Conservation (phyloP, 2,888 invertebrate species). For the Palloptera scutellata region DNA sequence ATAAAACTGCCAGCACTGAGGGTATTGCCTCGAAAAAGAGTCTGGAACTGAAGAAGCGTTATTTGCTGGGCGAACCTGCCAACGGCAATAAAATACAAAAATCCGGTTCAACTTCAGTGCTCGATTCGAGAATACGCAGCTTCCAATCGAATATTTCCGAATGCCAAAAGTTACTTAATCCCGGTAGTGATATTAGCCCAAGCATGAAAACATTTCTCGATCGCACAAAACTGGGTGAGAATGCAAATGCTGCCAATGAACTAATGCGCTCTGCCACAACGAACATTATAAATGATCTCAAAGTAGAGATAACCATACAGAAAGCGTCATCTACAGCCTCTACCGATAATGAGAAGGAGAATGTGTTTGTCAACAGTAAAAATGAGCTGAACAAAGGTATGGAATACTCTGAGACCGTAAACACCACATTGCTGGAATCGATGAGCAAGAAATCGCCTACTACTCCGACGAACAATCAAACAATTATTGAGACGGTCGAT, state of each 20-base stretch:
- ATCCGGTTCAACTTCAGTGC: conserved; percentile 82
- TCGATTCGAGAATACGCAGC: conserved; percentile 84
- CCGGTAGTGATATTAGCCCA: conserved; percentile 75
- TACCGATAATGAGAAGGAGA: conserved; percentile 62
- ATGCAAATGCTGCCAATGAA: conserved; percentile 44
- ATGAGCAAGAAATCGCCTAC: conserved; percentile 50
- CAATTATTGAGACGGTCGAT: conserved; percentile 61
- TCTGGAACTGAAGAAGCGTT: conserved; percentile 84
- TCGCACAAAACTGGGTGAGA: conserved; percentile 55
- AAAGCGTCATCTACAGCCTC: conserved; percentile 54
- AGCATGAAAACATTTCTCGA: conserved; percentile 76
- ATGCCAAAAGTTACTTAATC: conserved; percentile 85
- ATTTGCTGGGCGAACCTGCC: conserved; percentile 77
- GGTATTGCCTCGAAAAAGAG: conserved; percentile 88
- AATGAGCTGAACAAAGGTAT: conserved; percentile 62
- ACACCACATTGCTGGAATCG: conserved; percentile 58
- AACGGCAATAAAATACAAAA: conserved; percentile 77
- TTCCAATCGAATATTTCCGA: conserved; percentile 87
- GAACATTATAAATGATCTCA: conserved; percentile 58
- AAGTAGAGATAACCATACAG: conserved; percentile 59
- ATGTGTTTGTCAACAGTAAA: conserved; percentile 61
- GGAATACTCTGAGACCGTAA: conserved; percentile 61
- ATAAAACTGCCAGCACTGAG: conserved; percentile 85
- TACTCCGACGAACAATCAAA: conserved; percentile 53
- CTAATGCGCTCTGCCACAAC: conserved; percentile 52